Base-by-base conservation (phyloP, 2,113 vertebrate genomes). In the Ellobius talpinus region DNA sequence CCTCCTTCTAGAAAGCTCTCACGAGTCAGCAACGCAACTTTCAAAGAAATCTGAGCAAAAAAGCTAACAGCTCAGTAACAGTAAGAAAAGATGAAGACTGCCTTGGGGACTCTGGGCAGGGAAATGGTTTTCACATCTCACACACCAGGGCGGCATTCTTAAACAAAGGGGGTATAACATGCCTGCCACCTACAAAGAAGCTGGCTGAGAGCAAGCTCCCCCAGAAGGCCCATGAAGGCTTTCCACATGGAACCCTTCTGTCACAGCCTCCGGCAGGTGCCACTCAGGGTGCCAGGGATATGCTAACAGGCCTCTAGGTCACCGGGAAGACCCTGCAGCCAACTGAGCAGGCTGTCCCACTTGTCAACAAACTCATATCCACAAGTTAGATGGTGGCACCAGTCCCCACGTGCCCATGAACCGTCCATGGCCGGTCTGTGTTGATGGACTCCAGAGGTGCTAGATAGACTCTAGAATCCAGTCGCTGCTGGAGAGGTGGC, bases 391-490 rank as follows among this genome's bases (percentile, higher is more conserved):
- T 87, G 89, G 97, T 79, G 92, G 90, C 85, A 39, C 92, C 45
- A 89, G 97, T 97, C 90, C 95, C 97, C 91, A 24, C 73, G n/a
- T 68, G 94, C 95, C 88, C 70, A 39, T 90, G 66, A 94, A 96
- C 78, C 19, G 72, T 94, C 97, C 94, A 92, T 76, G 66, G 93
- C 33, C n/a, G 61, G 93, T 61, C 91, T 78, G 63, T 78, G 76
- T 86, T 23, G 17, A 95, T 96, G 5, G 36, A 19, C 12, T 23
- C 73, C 72, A 0, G 5, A 42, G 42, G 70, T 42, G 61, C 95
- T 96, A 95, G 61, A 98, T 84, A 96, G 99, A 99, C 97, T 99
- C 99, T 79, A 99, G 98, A 88, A 98, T 97, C 99, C 99, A 99
- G 89, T 97, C 11, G 0, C 79, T 36, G 84, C 95, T 72, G 58